These are phyloP conservation scores for Ctenomys sociabilis DNA, from an alignment of 2,113 vertebrate genomes.

Conservation along the genomic window DNA sequence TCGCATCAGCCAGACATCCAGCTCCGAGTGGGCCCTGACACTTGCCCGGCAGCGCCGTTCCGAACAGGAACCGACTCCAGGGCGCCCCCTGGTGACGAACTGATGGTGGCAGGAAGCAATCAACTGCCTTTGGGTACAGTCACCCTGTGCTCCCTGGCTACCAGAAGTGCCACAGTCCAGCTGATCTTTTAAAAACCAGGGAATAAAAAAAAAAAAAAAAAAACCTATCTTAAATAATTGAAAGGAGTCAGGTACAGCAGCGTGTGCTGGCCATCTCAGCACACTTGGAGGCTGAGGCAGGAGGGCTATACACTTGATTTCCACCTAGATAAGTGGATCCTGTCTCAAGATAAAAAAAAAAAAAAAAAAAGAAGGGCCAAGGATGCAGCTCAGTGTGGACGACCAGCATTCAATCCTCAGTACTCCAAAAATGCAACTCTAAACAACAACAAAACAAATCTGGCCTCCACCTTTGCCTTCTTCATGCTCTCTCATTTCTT, in stretches of 20 bases:
- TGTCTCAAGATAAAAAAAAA: neutral
- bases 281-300: neutral
- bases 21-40: neutral
- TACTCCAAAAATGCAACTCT: neutral
- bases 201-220: neutral
- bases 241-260: neutral
- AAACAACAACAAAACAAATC: neutral
- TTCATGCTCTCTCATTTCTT: neutral
- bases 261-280: neutral
- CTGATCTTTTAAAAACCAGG: neutral
- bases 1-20: neutral
- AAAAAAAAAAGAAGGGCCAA: neutral
- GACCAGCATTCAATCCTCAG: neutral
- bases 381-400: neutral
- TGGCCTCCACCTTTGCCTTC: neutral
- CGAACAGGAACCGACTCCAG: neutral
- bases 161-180: neutral
- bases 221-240: neutral
- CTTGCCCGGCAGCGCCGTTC: slow-evolving; percentile 31
- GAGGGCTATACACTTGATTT: neutral
- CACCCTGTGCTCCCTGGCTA: neutral
- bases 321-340: neutral
- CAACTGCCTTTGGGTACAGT: slow-evolving; percentile 53
- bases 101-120: slow-evolving; percentile 62
- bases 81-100: slow-evolving; percentile 20